Evolutionary conservation across 1,140 invertebrate genomes (phyloP).

Genomic region (Dendroctonus valens): DNA sequence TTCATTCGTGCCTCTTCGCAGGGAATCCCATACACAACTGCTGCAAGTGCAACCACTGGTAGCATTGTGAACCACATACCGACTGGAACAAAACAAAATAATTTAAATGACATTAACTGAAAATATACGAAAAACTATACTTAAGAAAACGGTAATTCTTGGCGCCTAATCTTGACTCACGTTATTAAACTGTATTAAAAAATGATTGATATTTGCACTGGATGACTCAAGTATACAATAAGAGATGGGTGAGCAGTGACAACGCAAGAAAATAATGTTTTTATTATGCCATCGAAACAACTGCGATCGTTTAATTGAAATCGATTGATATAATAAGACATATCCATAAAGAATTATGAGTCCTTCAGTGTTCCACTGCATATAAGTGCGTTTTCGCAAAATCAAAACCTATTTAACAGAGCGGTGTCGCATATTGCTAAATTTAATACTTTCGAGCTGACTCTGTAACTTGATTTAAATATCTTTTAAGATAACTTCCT

Average conservation of each 20-base stretch:
- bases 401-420: too few species aligned
- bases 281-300: neutral
- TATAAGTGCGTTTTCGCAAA: too few species aligned
- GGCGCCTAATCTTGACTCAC: neutral
- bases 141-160: neutral
- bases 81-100: constrained; percentile 39
- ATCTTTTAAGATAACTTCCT: too few species aligned
- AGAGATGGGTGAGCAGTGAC: neutral
- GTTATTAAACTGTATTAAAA: neutral
- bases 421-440: too few species aligned
- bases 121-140: neutral
- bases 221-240: neutral
- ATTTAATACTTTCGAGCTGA: too few species aligned
- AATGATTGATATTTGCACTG: neutral
- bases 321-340: too few species aligned
- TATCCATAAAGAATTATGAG: too few species aligned
- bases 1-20: constrained; percentile 69
- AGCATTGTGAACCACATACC: constrained; percentile 49
- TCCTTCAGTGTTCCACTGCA: too few species aligned
- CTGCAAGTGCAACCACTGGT: constrained; percentile 49
- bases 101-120: neutral
- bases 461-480: too few species aligned
- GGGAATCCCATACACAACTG: constrained; percentile 46
- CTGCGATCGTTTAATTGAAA: too few species aligned
- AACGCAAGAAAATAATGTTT: neutral